These are phyloP conservation scores for Parapristionchus giblindavisi DNA, from an alignment of 2,888 invertebrate species.

Conservation along the genomic window DNA sequence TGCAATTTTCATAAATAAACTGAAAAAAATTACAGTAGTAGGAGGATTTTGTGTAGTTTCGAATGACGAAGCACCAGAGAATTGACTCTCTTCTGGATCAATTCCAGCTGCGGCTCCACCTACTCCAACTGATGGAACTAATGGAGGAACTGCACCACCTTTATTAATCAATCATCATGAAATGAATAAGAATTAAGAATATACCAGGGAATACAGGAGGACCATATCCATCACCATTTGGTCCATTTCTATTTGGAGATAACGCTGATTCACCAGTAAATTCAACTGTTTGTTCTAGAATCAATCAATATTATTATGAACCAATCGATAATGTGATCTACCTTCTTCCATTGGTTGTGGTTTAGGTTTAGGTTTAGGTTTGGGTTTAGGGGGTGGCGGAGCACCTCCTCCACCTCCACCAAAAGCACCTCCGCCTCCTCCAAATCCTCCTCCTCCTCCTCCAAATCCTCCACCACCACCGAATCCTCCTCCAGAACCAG, in stretches of 20 bases:
- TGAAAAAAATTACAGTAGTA: constrained; percentile 49
- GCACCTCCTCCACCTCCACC: constrained; percentile 27
- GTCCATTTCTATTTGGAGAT: constrained; percentile 61
- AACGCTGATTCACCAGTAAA: constrained; percentile 68
- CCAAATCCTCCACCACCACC: constrained; percentile 41
- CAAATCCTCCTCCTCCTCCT: constrained; percentile 45
- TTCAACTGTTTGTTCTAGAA: constrained; percentile 7
- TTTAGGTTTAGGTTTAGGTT: background rate
- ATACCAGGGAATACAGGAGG: constrained; percentile 61
- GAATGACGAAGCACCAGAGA: constrained; percentile 37
- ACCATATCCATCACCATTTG: constrained; percentile 68
- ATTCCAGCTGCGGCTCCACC: constrained; percentile 65
- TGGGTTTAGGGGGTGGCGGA: constrained; percentile 13
- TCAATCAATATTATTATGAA: background rate
- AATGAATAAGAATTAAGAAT: background rate
- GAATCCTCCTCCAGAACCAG: constrained; percentile 46
- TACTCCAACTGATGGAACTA: constrained; percentile 56
- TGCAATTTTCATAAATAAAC: background rate
- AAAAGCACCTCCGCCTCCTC: constrained; percentile 39
- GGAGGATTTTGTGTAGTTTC: constrained; percentile 57
- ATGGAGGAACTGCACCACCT: constrained; percentile 61
- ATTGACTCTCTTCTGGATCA: constrained; percentile 48
- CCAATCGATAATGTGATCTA: background rate
- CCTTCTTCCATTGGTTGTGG: constrained; percentile 14
- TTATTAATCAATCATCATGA: too few relatives aligned